Percentiles rank a stretch among this genome's conserved stretches.
These are phyloP conservation scores for Omphaloscelis lunosa DNA, from an alignment of 2,888 invertebrate species.

Conservation along the genomic window DNA sequence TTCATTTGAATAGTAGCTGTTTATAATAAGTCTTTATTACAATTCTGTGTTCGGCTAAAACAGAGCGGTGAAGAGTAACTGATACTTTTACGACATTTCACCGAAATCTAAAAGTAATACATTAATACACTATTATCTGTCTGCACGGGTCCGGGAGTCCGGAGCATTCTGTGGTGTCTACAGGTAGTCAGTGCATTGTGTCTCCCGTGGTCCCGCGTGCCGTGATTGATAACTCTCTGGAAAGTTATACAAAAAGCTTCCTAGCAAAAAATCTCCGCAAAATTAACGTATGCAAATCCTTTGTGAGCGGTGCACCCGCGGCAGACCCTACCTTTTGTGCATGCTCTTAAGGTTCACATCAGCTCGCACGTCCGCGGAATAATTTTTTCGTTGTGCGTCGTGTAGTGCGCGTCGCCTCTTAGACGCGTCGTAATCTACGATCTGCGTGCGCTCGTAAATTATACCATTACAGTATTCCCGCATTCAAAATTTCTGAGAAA, in stretches of 20 bases:
- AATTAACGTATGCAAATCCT: slow-evolving; percentile 73
- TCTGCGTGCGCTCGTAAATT: slow-evolving; percentile 66
- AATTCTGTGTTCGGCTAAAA: background rate
- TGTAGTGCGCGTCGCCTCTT: slow-evolving; percentile 31
- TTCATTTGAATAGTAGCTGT: background rate
- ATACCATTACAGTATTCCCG: slow-evolving; percentile 49
- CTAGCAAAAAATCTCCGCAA: slow-evolving; percentile 69
- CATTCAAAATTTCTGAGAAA: slow-evolving; percentile 51
- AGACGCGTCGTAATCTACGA: slow-evolving; percentile 60
- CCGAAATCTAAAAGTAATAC: slow-evolving; percentile 12
- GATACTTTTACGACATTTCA: background rate
- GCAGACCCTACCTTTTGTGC: background rate
- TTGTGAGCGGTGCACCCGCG: slow-evolving; percentile 40
- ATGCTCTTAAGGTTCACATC: slow-evolving; percentile 2
- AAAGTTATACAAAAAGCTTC: slow-evolving; percentile 69
- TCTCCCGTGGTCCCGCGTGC: slow-evolving; percentile 48
- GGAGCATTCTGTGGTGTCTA: background rate
- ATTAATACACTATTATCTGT: slow-evolving; percentile 34
- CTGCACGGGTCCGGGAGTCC: slow-evolving; percentile 1
- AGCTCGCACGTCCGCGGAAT: background rate
- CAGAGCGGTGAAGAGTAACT: background rate
- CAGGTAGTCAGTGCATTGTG: slow-evolving; percentile 68
- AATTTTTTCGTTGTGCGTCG: slow-evolving; percentile 37
- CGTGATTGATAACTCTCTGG: slow-evolving; percentile 69
- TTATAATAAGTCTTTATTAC: background rate